Evolutionary conservation across 2,797 vertebrate genomes (phyloP).

Genomic region (Malurus leucopterus): DNA sequence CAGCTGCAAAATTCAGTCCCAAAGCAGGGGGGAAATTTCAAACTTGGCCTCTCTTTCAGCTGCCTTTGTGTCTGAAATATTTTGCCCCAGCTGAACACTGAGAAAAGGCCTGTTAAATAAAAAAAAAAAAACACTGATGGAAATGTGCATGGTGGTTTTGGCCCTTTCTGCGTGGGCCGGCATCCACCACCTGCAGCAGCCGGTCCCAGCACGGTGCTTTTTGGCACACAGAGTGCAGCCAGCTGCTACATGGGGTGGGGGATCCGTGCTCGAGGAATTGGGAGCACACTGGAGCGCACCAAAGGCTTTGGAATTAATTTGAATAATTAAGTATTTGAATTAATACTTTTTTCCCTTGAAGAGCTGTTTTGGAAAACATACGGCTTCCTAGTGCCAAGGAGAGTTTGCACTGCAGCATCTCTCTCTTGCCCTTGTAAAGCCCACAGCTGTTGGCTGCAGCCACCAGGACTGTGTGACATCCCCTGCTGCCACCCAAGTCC

Average conservation of each 20-base stretch:
- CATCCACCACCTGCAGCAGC: not conserved
- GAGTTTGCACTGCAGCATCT: not conserved
- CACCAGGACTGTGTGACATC: rapidly evolving
- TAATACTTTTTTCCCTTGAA: not conserved
- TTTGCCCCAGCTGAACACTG: not conserved
- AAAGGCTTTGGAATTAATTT: not conserved
- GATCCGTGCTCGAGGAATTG: rapidly evolving
- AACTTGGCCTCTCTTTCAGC: not conserved
- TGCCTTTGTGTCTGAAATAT: not conserved
- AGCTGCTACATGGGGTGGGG: rapidly evolving
- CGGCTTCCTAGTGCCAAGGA: rapidly evolving
- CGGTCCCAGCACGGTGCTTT: rapidly evolving
- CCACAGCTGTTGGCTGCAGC: rapidly evolving
- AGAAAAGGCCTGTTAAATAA: not conserved
- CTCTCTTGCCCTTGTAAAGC: not conserved
- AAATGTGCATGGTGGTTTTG: rapidly evolving
- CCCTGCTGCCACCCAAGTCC: not conserved
- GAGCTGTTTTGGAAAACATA: not conserved
- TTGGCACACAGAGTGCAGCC: rapidly evolving
- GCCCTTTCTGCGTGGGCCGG: rapidly evolving
- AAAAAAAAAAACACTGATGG: rapidly evolving
- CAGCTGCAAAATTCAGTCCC: slow-evolving; percentile 42
- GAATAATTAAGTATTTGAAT: not conserved
- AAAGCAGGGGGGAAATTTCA: not conserved
- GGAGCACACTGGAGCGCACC: rapidly evolving